phyloP scores from a whole-genome alignment of 1,140 invertebrate species.

The Lepidotrigona ventralis region DNA sequence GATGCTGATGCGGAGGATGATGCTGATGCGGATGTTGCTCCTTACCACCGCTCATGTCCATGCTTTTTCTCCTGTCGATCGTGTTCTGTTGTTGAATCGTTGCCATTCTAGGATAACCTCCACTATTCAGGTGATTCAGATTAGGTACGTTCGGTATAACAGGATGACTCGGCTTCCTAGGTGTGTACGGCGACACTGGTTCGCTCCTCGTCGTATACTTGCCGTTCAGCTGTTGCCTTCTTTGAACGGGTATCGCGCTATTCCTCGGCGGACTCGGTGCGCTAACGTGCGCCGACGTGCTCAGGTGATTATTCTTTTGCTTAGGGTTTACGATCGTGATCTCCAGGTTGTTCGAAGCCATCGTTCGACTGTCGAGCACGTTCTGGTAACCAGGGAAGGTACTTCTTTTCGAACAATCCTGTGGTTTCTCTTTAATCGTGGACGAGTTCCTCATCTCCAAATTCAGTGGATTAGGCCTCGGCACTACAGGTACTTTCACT shows the following conservation, averaged over 20 bases:
- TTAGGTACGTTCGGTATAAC: constrained; percentile 78
- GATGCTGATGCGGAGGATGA: constrained; percentile 32
- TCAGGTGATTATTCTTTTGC: constrained; percentile 54
- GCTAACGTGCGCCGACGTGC: constrained; percentile 45
- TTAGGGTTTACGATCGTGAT: constrained; percentile 78
- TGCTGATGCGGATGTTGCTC: constrained; percentile 52
- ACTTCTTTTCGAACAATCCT: constrained; percentile 45
- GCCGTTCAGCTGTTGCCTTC: constrained; percentile 67
- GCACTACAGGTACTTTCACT: constrained; percentile 77
- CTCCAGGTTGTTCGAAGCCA: constrained; percentile 77
- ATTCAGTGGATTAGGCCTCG: constrained; percentile 74
- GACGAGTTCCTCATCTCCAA: constrained; percentile 67
- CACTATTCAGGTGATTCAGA: constrained; percentile 74
- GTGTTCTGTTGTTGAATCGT: constrained; percentile 60
- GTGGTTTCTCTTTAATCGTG: constrained; percentile 45
- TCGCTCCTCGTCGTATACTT: constrained; percentile 72
- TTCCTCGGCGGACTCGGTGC: constrained; percentile 68
- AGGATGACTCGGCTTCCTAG: constrained; percentile 70
- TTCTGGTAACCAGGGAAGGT: constrained; percentile 64
- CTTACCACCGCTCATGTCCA: constrained; percentile 31
- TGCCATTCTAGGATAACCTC: constrained; percentile 55
- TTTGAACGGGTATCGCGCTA: constrained; percentile 52
- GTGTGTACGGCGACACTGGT: constrained; percentile 74
- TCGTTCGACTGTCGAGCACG: constrained; percentile 75
- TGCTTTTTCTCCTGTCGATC: constrained; percentile 74